Evolutionary conservation across 2,113 vertebrate genomes (phyloP), one percentile per base, ranked within the genome.

Genomic region (Alaudala cheleensis): DNA sequence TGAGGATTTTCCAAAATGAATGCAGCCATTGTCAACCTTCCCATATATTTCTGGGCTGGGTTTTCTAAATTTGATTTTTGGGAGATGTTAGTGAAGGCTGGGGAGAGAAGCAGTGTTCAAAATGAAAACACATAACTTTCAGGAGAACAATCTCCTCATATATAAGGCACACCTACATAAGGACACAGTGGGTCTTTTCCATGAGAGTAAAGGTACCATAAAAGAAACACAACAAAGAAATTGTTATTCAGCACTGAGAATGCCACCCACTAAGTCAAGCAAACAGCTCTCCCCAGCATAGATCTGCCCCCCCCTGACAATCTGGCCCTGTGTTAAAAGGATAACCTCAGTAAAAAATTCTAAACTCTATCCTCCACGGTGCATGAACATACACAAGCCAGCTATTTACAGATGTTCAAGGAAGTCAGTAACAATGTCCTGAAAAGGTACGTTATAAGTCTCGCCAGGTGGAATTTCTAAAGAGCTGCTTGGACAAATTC

Each of bases 301-400:
- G 81, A 82, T 40, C 40, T 51, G 66, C 53, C 66, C 73, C 66
- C 73, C 67, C 50, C 33, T 88, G 80, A 92, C 95, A 96, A 92
- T 90, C 74, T 93, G 82, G 81, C 60, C 81, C 54, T 92, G 62
- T 95, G 90, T 95, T 87, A 95, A 88, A 93, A 95, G 88, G 67
- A 92, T 88, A 95, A 88, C 90, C 92, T 91, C 21, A 29, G 92
- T 61, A 70, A 88, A 96, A 95, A 95, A 94, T 73, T 83, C 82
- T 86, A 90, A 95, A 95, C 92, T 97, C 94, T 97, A 88, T 93
- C 95, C 92, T 95, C 88, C 88, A 97, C 67, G 95, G 96, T 96
- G 92, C 86, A 66, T 93, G 95, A 94, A 86, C 95, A 94, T 78
- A 91, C 19, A 97, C 95, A 97, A 86, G 53, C 88, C 76, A 56